Conservation (phyloP, 2,888 invertebrate species). For the Amphiduros pacificus region DNA sequence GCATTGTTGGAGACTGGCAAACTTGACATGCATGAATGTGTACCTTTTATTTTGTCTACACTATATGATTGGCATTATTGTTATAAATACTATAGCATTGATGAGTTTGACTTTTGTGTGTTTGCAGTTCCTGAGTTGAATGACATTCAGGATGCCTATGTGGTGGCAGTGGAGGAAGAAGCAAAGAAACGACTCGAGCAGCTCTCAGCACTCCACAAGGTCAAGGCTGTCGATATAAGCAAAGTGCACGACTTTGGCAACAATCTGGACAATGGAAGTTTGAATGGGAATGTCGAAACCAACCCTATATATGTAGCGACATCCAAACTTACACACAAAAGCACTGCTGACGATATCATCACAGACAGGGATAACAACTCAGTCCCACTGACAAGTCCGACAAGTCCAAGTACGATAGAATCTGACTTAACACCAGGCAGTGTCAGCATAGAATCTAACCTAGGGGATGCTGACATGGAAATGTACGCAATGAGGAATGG, state of each 20-base stretch:
- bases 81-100: neutral
- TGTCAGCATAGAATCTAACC: neutral
- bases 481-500: slow-evolving; percentile 1
- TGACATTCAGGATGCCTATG: slow-evolving; percentile 70
- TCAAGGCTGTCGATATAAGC: slow-evolving; percentile 92
- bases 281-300: neutral
- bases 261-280: neutral
- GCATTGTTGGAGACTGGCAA: too few relatives aligned
- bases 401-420: neutral
- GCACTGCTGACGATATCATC: neutral
- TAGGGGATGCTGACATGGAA: neutral
- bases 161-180: slow-evolving; percentile 96
- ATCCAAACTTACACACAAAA: neutral
- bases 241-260: slow-evolving; percentile 65
- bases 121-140: slow-evolving; percentile 11
- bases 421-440: too few relatives aligned
- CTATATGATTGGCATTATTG: too few relatives aligned
- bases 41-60: too few relatives aligned
- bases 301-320: too few relatives aligned
- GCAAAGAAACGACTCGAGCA: slow-evolving; percentile 86
- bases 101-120: neutral
- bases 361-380: neutral
- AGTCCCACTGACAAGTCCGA: neutral
- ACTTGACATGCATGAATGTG: too few relatives aligned
- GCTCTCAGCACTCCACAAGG: slow-evolving; percentile 86